Percentiles rank a stretch among this genome's conserved stretches.
Evolutionary conservation across 37 sponge, comb jelly and placozoan species (phyloP).

Genomic region (Crambe crambe): DNA sequence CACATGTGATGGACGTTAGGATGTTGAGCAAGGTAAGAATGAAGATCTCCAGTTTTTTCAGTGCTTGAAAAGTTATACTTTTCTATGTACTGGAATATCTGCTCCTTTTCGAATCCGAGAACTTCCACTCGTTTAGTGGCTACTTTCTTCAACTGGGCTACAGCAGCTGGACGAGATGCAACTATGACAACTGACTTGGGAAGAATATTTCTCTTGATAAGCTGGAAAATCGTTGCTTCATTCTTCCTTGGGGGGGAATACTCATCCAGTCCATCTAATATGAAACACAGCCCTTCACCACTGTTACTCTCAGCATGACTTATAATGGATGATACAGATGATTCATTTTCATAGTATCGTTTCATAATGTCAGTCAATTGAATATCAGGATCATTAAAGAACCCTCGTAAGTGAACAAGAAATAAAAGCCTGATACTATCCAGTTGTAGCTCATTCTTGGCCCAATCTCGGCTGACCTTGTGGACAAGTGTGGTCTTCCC

Average conservation of each 20-base stretch:
- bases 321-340: neutral
- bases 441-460: neutral
- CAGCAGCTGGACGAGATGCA: conserved; percentile 20
- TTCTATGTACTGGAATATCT: neutral
- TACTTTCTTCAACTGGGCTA: neutral
- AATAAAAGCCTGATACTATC: neutral
- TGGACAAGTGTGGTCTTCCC: conserved; percentile 35
- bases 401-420: neutral
- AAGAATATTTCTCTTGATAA: neutral
- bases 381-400: neutral
- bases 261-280: conserved; percentile 31
- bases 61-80: neutral
- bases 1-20: conserved; percentile 21
- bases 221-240: neutral
- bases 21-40: neutral
- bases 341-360: neutral
- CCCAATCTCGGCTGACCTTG: conserved; percentile 21
- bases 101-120: neutral
- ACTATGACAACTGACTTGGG: conserved; percentile 4
- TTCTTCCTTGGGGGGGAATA: neutral
- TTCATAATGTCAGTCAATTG: neutral
- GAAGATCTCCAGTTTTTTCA: neutral
- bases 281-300: conserved; percentile 11
- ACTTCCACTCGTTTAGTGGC: neutral
- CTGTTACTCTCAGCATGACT: neutral